phyloP scores from a whole-genome alignment of 2,113 vertebrate genomes.

The Panurus biarmicus region DNA sequence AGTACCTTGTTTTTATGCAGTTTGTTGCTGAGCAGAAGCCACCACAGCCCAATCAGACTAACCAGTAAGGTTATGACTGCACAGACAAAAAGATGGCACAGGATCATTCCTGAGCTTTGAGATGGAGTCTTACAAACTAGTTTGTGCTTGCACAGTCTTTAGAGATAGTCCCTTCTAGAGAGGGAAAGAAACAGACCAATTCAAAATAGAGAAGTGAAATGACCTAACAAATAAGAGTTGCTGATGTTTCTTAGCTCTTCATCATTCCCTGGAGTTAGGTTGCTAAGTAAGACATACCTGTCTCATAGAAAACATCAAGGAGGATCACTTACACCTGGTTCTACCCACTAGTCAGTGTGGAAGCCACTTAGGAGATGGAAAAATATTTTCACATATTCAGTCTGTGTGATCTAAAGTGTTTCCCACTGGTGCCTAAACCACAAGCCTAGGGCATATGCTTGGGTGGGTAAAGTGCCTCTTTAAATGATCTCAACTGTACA shows the following conservation, averaged over 20 bases:
- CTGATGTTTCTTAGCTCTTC: background rate
- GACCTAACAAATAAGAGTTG: background rate
- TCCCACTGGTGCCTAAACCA: background rate
- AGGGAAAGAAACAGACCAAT: background rate
- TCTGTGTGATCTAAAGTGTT: background rate
- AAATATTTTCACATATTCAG: background rate
- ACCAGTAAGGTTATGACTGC: background rate
- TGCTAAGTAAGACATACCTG: background rate
- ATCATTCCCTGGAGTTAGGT: background rate
- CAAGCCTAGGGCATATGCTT: background rate
- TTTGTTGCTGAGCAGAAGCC: background rate
- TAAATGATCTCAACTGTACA: background rate
- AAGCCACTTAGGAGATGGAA: background rate
- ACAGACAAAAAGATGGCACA: background rate
- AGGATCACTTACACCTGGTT: background rate
- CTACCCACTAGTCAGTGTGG: accelerated
- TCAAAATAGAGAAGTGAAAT: background rate
- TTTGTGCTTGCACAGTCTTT: background rate
- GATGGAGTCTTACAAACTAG: background rate
- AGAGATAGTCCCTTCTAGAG: background rate
- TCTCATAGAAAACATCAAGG: background rate
- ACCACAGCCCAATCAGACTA: background rate
- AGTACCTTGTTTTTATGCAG: background rate
- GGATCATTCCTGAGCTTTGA: background rate
- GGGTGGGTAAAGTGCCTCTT: background rate